A percentile compares a stretch with the other conserved stretches of the same genome.
These are phyloP conservation scores for Rachycentron canadum DNA, from an alignment of 2,797 vertebrate species.

Conservation along the genomic window DNA sequence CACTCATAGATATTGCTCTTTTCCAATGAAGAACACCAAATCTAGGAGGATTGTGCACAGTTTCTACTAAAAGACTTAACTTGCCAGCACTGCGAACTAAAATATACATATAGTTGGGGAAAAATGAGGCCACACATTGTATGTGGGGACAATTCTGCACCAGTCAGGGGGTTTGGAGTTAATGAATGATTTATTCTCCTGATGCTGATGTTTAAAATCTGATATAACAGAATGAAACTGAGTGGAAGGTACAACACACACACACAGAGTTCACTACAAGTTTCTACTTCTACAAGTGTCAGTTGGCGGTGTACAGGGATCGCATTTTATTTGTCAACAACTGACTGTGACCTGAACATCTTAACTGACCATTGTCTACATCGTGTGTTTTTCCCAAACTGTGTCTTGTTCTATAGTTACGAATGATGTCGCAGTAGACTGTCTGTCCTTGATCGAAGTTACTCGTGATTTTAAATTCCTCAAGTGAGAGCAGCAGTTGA, in stretches of 20 bases:
- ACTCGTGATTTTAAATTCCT: not conserved
- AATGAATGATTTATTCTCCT: constrained; percentile 65
- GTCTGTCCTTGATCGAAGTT: constrained; percentile 29
- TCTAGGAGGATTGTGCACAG: constrained; percentile 4
- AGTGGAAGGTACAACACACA: constrained; percentile 9
- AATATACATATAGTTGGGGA: constrained; percentile 46
- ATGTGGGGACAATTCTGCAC: constrained; percentile 46
- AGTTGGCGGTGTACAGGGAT: not conserved
- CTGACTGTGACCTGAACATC: not conserved
- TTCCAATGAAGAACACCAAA: not conserved
- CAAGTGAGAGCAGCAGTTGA: constrained; percentile 3
- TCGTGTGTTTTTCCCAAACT: not conserved
- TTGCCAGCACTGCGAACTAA: constrained; percentile 34
- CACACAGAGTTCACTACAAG: constrained; percentile 1
- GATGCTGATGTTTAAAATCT: constrained; percentile 51
- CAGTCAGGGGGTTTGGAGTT: constrained; percentile 40
- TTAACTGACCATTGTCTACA: not conserved
- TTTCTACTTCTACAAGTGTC: too few relatives aligned
- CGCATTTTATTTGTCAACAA: not conserved
- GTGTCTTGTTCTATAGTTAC: constrained; percentile 24
- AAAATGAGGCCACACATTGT: constrained; percentile 1
- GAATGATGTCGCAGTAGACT: constrained; percentile 9
- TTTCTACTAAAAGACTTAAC: constrained; percentile 22
- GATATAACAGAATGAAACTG: constrained; percentile 33
- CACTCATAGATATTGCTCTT: not conserved